These are phyloP conservation scores for Styela clava DNA, from an alignment of 23 tunicate genomes.

Conservation along the genomic window DNA sequence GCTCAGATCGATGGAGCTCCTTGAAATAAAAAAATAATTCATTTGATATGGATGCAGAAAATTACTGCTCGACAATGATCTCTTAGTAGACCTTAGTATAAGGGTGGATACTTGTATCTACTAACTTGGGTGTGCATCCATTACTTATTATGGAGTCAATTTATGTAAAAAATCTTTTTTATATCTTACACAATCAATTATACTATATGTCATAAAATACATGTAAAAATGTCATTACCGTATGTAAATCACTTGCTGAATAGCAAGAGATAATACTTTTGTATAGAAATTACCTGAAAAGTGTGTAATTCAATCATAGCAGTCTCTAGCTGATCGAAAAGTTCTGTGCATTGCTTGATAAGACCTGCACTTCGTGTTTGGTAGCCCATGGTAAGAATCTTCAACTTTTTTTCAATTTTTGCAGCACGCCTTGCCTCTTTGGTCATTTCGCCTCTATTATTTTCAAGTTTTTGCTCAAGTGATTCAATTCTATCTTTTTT, in stretches of 20 bases:
- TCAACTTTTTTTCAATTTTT: constrained; percentile 89
- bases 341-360: constrained; percentile 68
- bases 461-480: constrained; percentile 75
- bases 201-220: too few species aligned
- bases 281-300: constrained; percentile 69
- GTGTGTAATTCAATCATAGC: constrained; percentile 59
- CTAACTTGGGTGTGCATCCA: too few species aligned
- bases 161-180: too few species aligned
- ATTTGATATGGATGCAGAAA: too few species aligned
- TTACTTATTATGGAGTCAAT: too few species aligned
- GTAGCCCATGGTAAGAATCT: constrained; percentile 80
- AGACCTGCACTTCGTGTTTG: constrained; percentile 63
- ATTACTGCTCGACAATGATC: too few species aligned
- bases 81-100: too few species aligned
- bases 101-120: too few species aligned
- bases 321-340: constrained; percentile 58
- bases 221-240: too few species aligned
- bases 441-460: constrained; percentile 79
- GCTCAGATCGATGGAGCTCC: constrained; percentile 72
- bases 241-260: too few species aligned
- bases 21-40: constrained; percentile 1
- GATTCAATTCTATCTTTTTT: constrained; percentile 96
- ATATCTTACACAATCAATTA: too few species aligned
- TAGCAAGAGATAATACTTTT: too few species aligned
- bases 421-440: constrained; percentile 89